Base-by-base conservation (phyloP, 2,113 vertebrate species). In the Platanista minor region DNA sequence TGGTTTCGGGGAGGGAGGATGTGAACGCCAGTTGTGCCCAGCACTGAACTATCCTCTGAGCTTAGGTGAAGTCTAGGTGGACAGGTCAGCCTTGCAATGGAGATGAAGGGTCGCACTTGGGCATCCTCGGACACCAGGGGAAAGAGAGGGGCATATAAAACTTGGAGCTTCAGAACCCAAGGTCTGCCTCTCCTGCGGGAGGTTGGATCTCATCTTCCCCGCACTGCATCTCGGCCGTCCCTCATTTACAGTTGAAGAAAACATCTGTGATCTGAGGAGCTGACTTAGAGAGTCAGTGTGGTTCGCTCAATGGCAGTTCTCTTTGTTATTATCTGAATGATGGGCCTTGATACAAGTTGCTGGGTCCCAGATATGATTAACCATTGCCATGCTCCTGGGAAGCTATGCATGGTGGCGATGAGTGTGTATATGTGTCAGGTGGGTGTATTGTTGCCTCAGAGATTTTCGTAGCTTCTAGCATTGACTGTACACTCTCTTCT, bases 161-260 rank as follows among this genome's bases (percentile, higher is more conserved):
- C 17, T 3, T 20, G 54, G 59, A 33, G 11, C 54, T 59, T 49
- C 57, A 2, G 31, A 54, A 12, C 23, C 41, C 49, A 64, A 59
- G 27, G 33, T 46, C 25, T 77, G 46, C 57, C 46, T 15, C 1
- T 15, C 33, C 7, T 71, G 3, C 6, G 21, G 46, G 66, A 88
- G 46, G 6, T 20, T 49, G 54, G 5, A 43, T 41, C 41, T 71
- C 8, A 6, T 59, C 41, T 54, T 62, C 12, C 31, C 14, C 12
- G 8, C 23, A 33, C 25, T 13, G 3, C 7, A 1, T 52, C 25
- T 59, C 21, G 39, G 18, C 52, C 49, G 61, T 8, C 18, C 41
- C 17, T 91, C 43, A 20, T 82, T 86, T 91, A 62, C 57, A 33
- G 75, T 29, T 77, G 80, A 43, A 90, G 92, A 59, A 83, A 61